Base-by-base conservation (phyloP, 2,888 invertebrate genomes). In the Platypus cylindrus region DNA sequence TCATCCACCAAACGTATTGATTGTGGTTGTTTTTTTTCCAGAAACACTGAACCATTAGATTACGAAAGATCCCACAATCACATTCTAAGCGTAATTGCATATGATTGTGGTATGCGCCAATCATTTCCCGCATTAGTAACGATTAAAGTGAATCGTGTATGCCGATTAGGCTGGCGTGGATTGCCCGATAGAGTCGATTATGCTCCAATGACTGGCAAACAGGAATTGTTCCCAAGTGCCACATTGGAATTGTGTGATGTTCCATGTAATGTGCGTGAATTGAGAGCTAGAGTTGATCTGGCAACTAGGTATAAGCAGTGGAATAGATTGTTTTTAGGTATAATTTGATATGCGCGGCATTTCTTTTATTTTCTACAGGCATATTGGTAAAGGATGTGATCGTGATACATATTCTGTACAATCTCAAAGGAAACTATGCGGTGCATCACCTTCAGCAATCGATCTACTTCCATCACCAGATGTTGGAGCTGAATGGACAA, bases 301-400 rank as follows among this genome's bases (percentile, higher is more conserved):
- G 60, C 60, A n/a, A 63, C 63, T n/a, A 54, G 62, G 59, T 58
- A 45, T 22, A 13, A 11, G 33, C 8, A 11, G 13, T 23, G 11
- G 9, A 16, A 30, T 30, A 14, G 20, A 14, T 13, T 12, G 3
- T 23, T 23, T 9, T 32, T 32, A 5, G 5, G 12, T 17, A 30
- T 17, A n/a, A n/a, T n/a, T n/a, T n/a, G n/a, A n/a, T n/a, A n/a
- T n/a, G n/a, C n/a, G n/a, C n/a, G n/a, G n/a, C n/a, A 24, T n/a
- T n/a, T 24, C 12, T 5, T 15, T 30, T 20, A 40, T 34, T 34
- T 35, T 27, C 49, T 48, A 13, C 9, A 77, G 81, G 36, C 87
- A 94, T 59, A 91, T 93, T 43, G 94, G 91, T 45, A 87, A 90
- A 58, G 93, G 94, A 52, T 97, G 97, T 66, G 95, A 95, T 60